phyloP scores from a whole-genome alignment of 2,113 vertebrate genomes.

The Varanus salvator region DNA sequence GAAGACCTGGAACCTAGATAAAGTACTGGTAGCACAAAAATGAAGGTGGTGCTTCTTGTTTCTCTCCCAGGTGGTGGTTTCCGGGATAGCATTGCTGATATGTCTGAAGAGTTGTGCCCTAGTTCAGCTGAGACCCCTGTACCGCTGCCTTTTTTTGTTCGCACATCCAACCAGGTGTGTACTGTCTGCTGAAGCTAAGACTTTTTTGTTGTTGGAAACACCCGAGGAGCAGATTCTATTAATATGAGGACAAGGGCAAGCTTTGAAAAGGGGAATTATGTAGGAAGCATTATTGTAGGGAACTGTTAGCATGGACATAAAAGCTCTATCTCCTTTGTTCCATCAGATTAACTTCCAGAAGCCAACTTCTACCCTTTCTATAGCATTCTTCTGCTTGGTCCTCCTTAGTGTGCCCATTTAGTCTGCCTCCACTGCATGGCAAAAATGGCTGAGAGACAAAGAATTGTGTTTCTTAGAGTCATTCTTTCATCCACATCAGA shows the following conservation, averaged over 20 bases:
- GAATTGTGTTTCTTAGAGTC: neutral
- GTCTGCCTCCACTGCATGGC: neutral
- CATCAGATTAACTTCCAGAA: neutral
- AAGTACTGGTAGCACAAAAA: neutral
- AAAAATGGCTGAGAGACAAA: neutral
- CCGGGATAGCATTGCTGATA: conserved; percentile 95
- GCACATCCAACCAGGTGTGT: conserved; percentile 94
- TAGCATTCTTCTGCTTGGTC: neutral
- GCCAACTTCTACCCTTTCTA: neutral
- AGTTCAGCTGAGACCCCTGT: conserved; percentile 92
- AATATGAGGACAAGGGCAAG: neutral
- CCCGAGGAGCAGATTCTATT: neutral
- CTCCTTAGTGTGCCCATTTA: neutral
- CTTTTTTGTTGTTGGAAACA: neutral
- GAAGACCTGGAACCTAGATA: neutral
- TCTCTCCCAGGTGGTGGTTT: conserved; percentile 89
- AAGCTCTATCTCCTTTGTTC: neutral
- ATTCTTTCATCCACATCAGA: neutral
- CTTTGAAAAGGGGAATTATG: neutral
- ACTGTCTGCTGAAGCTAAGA: neutral
- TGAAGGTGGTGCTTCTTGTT: neutral
- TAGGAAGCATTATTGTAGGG: neutral
- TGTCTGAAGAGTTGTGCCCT: conserved; percentile 98
- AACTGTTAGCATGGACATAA: neutral
- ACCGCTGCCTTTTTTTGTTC: conserved; percentile 93